phyloP scores from a whole-genome alignment of 1,140 invertebrate species.

The Drosophila novamexicana region DNA sequence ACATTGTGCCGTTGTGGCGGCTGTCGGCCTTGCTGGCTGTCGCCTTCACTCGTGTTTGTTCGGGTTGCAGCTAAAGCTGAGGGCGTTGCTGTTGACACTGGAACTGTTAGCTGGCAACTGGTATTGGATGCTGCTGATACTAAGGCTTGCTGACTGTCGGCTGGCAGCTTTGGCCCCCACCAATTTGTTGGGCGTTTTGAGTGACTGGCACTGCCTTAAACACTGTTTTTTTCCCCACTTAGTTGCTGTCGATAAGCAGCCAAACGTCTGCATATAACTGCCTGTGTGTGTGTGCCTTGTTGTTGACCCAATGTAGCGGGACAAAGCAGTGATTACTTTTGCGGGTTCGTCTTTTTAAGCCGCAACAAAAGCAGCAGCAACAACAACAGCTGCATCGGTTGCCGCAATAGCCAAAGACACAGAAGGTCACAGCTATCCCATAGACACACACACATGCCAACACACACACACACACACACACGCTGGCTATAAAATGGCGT shows the following conservation, averaged over 20 bases:
- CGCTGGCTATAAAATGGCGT: conserved; percentile 56
- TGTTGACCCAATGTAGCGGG: conserved; percentile 33
- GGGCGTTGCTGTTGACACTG: conserved; percentile 19
- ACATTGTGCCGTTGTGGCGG: conserved; percentile 6
- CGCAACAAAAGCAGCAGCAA: conserved; percentile 4
- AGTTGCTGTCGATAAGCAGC: conserved; percentile 69
- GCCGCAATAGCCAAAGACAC: conserved; percentile 57
- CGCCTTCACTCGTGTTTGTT: conserved; percentile 3
- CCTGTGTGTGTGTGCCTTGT: not conserved
- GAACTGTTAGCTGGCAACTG: conserved; percentile 11
- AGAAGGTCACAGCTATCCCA: conserved; percentile 65
- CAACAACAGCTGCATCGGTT: conserved; percentile 31
- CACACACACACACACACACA: conserved; percentile 5
- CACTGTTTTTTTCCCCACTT: conserved; percentile 66
- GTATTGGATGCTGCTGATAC: not conserved
- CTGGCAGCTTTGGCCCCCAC: conserved; percentile 38
- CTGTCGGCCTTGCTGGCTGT: not conserved
- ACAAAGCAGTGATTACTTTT: conserved; percentile 74
- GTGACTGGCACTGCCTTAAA: conserved; percentile 39
- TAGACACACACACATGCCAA: conserved; percentile 2
- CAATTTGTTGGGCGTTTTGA: conserved; percentile 24
- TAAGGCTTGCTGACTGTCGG: not conserved
- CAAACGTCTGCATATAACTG: conserved; percentile 13
- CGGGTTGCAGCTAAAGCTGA: conserved; percentile 21
- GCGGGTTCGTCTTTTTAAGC: conserved; percentile 18